Conservation (phyloP, 1,140 invertebrate genomes). For the Octopus sinensis region DNA sequence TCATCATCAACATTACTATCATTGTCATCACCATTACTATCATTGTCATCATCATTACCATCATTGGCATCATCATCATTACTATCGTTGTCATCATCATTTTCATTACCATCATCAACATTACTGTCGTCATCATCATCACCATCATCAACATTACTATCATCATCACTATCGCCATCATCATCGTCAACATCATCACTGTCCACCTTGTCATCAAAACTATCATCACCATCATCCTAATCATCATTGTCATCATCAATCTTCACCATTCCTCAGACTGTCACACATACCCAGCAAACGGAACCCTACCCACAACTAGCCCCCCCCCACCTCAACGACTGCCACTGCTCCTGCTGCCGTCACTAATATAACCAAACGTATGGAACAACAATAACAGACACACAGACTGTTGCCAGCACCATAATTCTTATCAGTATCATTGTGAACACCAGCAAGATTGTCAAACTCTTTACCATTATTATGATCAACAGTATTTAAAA, state of each 20-base stretch:
- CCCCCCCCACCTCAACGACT: no score
- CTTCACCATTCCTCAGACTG: not conserved
- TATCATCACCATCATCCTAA: slow-evolving; percentile 12
- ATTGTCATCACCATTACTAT: not conserved
- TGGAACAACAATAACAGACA: no score
- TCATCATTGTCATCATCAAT: not conserved
- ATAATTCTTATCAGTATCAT: no score
- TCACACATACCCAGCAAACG: no score
- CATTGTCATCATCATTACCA: slow-evolving; percentile 18
- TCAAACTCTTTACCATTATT: no score
- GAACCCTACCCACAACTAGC: no score
- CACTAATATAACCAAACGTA: no score
- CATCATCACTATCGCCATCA: slow-evolving; percentile 20
- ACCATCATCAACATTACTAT: slow-evolving; percentile 18
- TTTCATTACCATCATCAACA: slow-evolving; percentile 18
- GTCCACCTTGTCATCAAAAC: not conserved
- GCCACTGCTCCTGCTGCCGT: no score
- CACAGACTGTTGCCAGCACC: no score
- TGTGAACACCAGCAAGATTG: no score
- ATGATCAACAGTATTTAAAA: no score
- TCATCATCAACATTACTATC: not conserved
- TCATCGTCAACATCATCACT: slow-evolving; percentile 20
- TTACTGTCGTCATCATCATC: slow-evolving; percentile 20
- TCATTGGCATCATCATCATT: slow-evolving; percentile 21
- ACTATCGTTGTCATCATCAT: slow-evolving; percentile 14